Evolutionary conservation across 2,113 vertebrate genomes (phyloP).

Genomic region (Ceyx melanurus): DNA sequence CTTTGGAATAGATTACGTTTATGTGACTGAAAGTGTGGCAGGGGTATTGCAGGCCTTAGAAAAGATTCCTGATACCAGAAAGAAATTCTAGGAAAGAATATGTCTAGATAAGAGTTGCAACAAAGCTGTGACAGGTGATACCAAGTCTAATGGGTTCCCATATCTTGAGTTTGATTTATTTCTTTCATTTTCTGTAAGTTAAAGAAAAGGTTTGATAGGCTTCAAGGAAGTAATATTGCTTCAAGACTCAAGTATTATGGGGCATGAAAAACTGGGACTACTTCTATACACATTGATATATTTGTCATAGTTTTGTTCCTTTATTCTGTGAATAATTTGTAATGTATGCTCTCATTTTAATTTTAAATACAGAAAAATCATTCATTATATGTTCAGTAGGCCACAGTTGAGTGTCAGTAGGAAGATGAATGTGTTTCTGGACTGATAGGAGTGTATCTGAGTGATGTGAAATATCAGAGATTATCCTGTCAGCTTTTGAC

Average conservation of each 20-base stretch:
- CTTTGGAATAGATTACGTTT: background rate
- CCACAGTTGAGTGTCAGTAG: background rate
- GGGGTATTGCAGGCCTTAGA: background rate
- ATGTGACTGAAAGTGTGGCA: background rate
- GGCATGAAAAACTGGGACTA: background rate
- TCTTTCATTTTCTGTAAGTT: background rate
- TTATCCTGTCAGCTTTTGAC: background rate
- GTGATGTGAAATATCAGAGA: background rate
- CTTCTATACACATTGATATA: background rate
- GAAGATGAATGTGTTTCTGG: background rate
- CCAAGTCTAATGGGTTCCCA: background rate
- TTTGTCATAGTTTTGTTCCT: background rate
- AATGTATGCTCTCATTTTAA: constrained; percentile 10
- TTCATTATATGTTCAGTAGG: background rate
- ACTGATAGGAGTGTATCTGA: background rate
- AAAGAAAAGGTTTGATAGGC: background rate
- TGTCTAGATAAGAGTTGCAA: background rate
- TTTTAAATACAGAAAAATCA: background rate
- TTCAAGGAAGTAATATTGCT: background rate
- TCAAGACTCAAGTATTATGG: background rate
- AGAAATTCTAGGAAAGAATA: background rate
- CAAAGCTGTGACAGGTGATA: background rate
- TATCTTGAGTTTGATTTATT: constrained; percentile 8
- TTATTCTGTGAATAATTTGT: constrained; percentile 7
- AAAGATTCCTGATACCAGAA: background rate